A percentile compares a stretch with the other conserved stretches of the same genome.
Conservation (phyloP, 2,113 vertebrate species). For the Pluvianellus socialis region DNA sequence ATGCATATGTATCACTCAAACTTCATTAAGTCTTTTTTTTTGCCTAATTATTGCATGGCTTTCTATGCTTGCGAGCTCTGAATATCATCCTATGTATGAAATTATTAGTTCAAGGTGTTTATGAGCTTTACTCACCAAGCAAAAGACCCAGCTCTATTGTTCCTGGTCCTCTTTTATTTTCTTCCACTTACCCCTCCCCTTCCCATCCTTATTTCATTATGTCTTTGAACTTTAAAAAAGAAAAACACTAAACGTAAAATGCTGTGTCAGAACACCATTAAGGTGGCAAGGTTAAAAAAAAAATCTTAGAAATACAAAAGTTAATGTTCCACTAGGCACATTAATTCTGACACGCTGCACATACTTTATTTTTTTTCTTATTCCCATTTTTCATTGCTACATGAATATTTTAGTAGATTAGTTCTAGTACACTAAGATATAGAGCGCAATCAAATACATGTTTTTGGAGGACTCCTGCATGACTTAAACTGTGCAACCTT, state of each 20-base stretch:
- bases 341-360: background rate
- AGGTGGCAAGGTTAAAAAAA: background rate
- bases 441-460: background rate
- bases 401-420: conserved; percentile 34
- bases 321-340: background rate
- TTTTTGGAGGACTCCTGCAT: background rate
- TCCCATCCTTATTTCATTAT: background rate
- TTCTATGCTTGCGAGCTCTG: background rate
- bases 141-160: background rate
- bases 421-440: background rate
- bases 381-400: background rate
- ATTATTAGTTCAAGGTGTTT: background rate
- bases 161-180: background rate
- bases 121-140: background rate
- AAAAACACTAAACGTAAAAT: background rate
- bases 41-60: background rate
- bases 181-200: background rate
- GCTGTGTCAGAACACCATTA: background rate
- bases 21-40: background rate
- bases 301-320: background rate
- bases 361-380: background rate
- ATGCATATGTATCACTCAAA: background rate
- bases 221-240: background rate
- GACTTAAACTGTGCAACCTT: background rate
- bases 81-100: background rate